Evolutionary conservation across 2,888 invertebrate species (phyloP), one percentile per base, ranked within the genome.

Genomic region (Catocala fraxini): DNA sequence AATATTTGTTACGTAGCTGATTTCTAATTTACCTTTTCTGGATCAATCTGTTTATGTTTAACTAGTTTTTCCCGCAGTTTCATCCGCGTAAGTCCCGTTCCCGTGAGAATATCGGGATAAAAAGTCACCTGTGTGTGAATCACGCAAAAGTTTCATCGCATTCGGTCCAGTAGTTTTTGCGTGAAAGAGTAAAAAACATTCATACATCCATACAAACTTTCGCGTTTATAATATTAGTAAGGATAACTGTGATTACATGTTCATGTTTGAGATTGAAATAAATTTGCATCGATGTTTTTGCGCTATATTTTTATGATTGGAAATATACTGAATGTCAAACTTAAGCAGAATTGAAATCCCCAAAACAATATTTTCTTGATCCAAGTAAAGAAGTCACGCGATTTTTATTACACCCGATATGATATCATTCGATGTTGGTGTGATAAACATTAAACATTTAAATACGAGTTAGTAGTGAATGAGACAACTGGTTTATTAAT

Each of bases 401-500:
- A n/a, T 7, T 53, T 60, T 62, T 72, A 45, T 68, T 72, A 49
- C 41, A 5, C 7, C 39, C 45, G 35, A 47, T 25, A 25, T 51
- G 45, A 58, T 47, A 55, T 45, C 33, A 59, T 54, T 56, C 46
- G 56, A 56, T 53, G 53, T 53, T 42, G 49, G 46, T 56, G 13
- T 54, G 55, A 59, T 61, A 34, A 49, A 63, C 11, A 56, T 54
- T 45, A 55, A 68, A 62, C 45, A 65, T 53, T 68, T 62, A 51
- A 56, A 55, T 61, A 12, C 52, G 15, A 61, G 59, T 54, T 42
- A 59, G 52, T 58, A 49, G 57, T 62, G 64, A 73, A 71, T 66
- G 71, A 59, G 63, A 64, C 45, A 45, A 76, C 71, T 55, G 61
- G 71, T 71, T 61, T 68, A 51, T 56, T 47, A 74, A 63, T 68